Evolutionary conservation across 1,140 invertebrate genomes (phyloP).

Genomic region (Ridgeia piscesae): DNA sequence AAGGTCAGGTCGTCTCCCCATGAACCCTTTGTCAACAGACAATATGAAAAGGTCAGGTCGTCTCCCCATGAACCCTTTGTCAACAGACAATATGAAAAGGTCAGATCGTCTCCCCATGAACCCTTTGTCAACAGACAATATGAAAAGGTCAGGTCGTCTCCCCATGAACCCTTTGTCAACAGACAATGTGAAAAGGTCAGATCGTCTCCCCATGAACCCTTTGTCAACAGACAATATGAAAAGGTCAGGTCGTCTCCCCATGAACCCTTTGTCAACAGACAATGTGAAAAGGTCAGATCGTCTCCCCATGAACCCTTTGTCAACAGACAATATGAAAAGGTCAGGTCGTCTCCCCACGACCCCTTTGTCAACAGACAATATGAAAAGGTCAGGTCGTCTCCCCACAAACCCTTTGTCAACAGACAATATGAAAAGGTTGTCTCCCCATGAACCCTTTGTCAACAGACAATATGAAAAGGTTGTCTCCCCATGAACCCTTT

Average conservation of each 20-base stretch:
- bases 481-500: conserved; percentile 6
- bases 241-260: background rate
- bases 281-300: no score
- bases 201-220: conserved; percentile 8
- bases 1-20: background rate
- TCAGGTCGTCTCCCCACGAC: background rate
- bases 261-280: conserved; percentile 7
- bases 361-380: conserved; percentile 14
- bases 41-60: no score
- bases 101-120: background rate
- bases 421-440: no score
- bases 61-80: conserved; percentile 12
- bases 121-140: conserved; percentile 14
- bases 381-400: background rate
- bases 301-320: conserved; percentile 12
- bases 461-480: no score
- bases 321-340: no score
- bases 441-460: conserved; percentile 11
- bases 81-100: no score
- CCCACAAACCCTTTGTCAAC: conserved; percentile 9
- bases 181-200: no score
- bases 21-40: conserved; percentile 7
- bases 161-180: conserved; percentile 1
- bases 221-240: no score
- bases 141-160: background rate